A percentile compares a stretch with the other conserved stretches of the same genome.
Conservation (phyloP, 2,888 invertebrate genomes). For the Dryocosmus kuriphilus region DNA sequence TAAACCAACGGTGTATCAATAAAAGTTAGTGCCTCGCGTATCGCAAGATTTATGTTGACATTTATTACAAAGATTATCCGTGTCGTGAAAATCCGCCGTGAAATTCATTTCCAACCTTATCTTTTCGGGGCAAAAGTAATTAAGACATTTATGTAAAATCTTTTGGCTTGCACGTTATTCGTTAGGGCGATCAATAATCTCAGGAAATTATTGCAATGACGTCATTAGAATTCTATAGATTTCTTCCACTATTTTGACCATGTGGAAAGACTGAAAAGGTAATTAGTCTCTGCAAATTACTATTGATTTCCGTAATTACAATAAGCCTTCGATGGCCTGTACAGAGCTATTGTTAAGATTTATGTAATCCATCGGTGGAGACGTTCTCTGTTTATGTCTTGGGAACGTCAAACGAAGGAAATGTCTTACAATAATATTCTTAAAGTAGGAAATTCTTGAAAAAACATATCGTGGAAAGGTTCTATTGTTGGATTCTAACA, state of each 20-base stretch:
- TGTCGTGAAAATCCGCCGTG: slow-evolving; percentile 18
- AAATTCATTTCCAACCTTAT: slow-evolving; percentile 31
- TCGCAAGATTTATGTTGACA: slow-evolving; percentile 28
- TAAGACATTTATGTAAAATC: slow-evolving; percentile 34
- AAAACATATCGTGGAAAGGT: background rate
- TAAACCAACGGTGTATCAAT: slow-evolving; percentile 32
- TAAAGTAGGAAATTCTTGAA: background rate
- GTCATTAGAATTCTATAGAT: background rate
- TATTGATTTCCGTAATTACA: slow-evolving; percentile 13
- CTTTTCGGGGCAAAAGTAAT: background rate
- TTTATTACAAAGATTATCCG: slow-evolving; percentile 38
- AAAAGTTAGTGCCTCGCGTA: slow-evolving; percentile 34
- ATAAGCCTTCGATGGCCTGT: background rate
- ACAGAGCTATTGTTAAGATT: background rate
- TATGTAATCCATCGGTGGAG: background rate
- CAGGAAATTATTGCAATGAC: background rate
- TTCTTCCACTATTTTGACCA: background rate
- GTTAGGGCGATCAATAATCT: background rate
- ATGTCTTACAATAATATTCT: slow-evolving; percentile 21
- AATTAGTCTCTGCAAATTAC: background rate
- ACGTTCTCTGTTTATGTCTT: background rate
- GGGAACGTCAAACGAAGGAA: background rate
- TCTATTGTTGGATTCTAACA: slow-evolving; percentile 2
- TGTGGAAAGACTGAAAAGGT: background rate
- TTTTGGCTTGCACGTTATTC: background rate